A percentile compares a stretch with the other conserved stretches of the same genome.
Conservation (phyloP, 2,797 vertebrate species). For the Furcifer pardalis region DNA sequence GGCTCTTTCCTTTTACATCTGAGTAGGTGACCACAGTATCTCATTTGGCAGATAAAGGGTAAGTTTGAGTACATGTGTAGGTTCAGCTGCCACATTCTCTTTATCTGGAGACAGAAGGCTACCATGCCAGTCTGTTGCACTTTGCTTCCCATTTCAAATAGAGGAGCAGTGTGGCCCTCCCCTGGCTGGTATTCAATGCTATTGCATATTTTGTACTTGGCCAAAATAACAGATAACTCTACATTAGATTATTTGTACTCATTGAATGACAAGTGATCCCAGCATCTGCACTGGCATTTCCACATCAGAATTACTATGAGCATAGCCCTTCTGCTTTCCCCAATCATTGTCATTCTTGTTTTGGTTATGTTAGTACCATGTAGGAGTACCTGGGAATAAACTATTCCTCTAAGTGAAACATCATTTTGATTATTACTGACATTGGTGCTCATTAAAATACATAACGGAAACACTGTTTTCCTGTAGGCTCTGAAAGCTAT, state of each 20-base stretch:
- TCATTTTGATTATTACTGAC: constrained; percentile 83
- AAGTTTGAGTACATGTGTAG: no score
- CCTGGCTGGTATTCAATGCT: not conserved
- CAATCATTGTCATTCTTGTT: constrained; percentile 68
- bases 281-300: constrained; percentile 37
- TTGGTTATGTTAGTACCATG: constrained; percentile 67
- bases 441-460: constrained; percentile 86
- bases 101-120: no score
- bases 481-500: constrained; percentile 86
- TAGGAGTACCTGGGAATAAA: constrained; percentile 71
- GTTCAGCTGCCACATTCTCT: no score
- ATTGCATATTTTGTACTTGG: not conserved
- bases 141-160: no score
- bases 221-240: not conserved
- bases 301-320: constrained; percentile 39
- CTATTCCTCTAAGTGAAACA: constrained; percentile 82
- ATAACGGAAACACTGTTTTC: constrained; percentile 82
- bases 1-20: no score
- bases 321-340: constrained; percentile 39
- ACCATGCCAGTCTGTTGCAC: no score
- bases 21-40: no score
- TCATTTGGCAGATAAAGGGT: no score
- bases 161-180: no score
- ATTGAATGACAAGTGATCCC: not conserved
- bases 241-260: not conserved